These are phyloP conservation scores for Vicugna pacos DNA, from an alignment of 2,113 vertebrate species.

Conservation along the genomic window DNA sequence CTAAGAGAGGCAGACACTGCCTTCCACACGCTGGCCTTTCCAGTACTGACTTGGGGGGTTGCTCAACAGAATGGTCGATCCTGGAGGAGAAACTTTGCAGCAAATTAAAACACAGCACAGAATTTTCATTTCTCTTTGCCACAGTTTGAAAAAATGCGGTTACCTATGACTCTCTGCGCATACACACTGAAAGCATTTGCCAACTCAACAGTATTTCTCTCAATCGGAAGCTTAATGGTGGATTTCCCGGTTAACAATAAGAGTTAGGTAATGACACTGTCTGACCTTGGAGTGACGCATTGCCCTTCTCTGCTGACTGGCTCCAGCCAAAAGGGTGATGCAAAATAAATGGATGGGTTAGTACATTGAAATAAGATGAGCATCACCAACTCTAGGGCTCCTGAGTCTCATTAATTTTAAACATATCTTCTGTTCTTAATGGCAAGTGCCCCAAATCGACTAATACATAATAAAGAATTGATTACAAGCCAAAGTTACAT, in stretches of 20 bases:
- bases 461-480: neutral
- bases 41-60: neutral
- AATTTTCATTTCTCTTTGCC: slow-evolving; percentile 65
- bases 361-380: slow-evolving; percentile 18
- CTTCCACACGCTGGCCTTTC: neutral
- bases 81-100: slow-evolving; percentile 47
- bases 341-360: slow-evolving; percentile 81
- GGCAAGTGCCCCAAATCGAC: neutral
- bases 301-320: slow-evolving; percentile 86
- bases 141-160: slow-evolving; percentile 73
- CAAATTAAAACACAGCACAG: slow-evolving; percentile 71
- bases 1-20: neutral
- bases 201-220: slow-evolving; percentile 92
- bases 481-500: neutral
- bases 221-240: slow-evolving; percentile 92
- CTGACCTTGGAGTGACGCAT: slow-evolving; percentile 92
- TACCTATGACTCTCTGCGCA: slow-evolving; percentile 82
- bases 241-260: slow-evolving; percentile 95
- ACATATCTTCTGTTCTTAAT: neutral
- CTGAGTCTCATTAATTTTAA: neutral
- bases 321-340: slow-evolving; percentile 75
- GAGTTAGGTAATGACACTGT: slow-evolving; percentile 87
- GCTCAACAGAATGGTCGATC: neutral
- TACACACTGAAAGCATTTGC: slow-evolving; percentile 88
- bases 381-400: neutral